Evolutionary conservation across 1,140 invertebrate genomes (phyloP), one percentile per base, ranked within the genome.

Genomic region (Globodera ellingtonae): DNA sequence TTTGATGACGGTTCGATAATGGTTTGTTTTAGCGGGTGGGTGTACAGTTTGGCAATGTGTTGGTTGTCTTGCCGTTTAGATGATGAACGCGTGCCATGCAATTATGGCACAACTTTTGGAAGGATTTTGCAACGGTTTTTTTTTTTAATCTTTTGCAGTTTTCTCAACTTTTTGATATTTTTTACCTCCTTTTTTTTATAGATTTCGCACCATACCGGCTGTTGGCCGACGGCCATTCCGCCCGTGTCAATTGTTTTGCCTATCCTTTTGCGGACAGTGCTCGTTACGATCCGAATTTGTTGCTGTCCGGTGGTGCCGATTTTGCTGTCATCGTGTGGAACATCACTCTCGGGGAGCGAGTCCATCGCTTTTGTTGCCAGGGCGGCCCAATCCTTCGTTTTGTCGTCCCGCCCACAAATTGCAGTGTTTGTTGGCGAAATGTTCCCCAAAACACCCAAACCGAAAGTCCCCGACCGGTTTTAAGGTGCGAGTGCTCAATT

Each of bases 281-380:
- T n/a, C 93, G 96, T 79, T 99, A 98, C 89, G 96, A 99, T 88
- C 93, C 94, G 79, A 92, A 93, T 6, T 93, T 95, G 90, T 90
- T 99, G 15, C 92, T 99, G 0, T 98, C 96, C 0, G 97, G 97
- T 24, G 96, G 96, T 3, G 94, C 96, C 18, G 97, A 99, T 90
- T 99, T 99, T 90, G 95, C 96, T 0, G 95, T 99, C 6, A 96
- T 95, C 86, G 91, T 99, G 0, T 99, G 97, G 97, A 97, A 99
- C 90, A 91, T 99, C 76, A 95, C 95, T 86, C 93, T 93, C 67
- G 96, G 96, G 10, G 93, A 92, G 3, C 90, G 97, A 67, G 90
- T 99, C 47, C 95, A 98, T 90, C 92, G 95, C 8, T 99, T 98
- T 91, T 97, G 95, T 87, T 95, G 97, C 4, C 97, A 99, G 90